phyloP scores from a whole-genome alignment of 2,888 invertebrate species.

The Volucella bombylans region DNA sequence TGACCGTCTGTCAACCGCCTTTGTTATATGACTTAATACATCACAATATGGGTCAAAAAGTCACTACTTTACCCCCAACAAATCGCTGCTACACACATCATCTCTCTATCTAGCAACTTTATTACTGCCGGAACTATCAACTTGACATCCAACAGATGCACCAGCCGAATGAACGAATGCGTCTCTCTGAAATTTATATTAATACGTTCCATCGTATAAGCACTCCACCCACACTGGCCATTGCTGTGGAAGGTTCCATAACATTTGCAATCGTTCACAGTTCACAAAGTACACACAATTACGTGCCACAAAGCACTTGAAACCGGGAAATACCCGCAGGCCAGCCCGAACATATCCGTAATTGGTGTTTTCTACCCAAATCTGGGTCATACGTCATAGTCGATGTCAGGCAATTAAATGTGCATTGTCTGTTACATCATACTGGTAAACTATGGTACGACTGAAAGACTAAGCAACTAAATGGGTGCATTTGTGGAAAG shows the following conservation, averaged over 20 bases:
- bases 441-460: no score
- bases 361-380: conserved; percentile 20
- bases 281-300: conserved; percentile 3
- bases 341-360: neutral
- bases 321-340: conserved; percentile 29
- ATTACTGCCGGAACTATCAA: conserved; percentile 61
- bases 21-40: no score
- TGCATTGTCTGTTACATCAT: conserved; percentile 44
- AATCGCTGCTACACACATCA: conserved; percentile 10
- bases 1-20: no score
- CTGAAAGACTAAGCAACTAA: no score
- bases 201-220: conserved; percentile 25
- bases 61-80: no score
- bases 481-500: no score
- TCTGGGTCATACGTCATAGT: conserved; percentile 32
- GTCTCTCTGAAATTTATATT: conserved; percentile 37
- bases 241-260: conserved; percentile 16
- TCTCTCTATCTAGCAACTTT: conserved; percentile 42
- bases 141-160: conserved; percentile 49
- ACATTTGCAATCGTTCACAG: no score
- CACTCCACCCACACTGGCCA: neutral
- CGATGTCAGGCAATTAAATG: conserved; percentile 38
- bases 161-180: conserved; percentile 41
- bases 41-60: no score
- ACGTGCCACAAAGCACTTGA: conserved; percentile 49